Percentiles rank a stretch among this genome's conserved stretches.
phyloP scores from a whole-genome alignment of 1,140 invertebrate species.

The Oryctes rhinoceros region DNA sequence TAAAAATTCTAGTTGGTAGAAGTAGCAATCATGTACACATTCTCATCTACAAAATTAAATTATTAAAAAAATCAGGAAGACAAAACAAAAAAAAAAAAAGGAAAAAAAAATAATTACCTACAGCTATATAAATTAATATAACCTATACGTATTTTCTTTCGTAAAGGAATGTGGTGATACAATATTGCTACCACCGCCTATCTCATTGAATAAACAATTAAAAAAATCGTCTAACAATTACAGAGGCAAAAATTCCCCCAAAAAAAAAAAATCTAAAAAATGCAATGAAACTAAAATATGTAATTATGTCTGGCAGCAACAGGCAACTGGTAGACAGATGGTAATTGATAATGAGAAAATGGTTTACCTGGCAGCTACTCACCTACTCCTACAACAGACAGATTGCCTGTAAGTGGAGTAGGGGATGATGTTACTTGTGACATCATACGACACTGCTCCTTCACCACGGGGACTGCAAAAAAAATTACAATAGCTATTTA shows the following conservation, averaged over 20 bases:
- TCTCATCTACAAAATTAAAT: conserved; percentile 9
- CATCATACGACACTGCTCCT: conserved; percentile 82
- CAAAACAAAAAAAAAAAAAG: background rate
- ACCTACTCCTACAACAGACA: conserved; percentile 70
- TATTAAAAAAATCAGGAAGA: background rate
- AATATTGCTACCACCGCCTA: conserved; percentile 11
- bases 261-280: conserved; percentile 35
- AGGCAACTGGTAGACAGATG: conserved; percentile 37
- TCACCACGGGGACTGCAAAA: conserved; percentile 85
- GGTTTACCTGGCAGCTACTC: conserved; percentile 70
- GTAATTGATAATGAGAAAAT: conserved; percentile 40
- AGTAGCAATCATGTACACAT: conserved; percentile 20
- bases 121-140: conserved; percentile 4
- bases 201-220: background rate
- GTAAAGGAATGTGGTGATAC: conserved; percentile 7
- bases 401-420: conserved; percentile 73
- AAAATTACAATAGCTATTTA: background rate
- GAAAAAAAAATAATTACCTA: background rate
- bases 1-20: background rate
- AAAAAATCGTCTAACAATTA: background rate
- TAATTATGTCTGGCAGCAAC: conserved; percentile 31
- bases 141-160: conserved; percentile 21
- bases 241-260: conserved; percentile 24
- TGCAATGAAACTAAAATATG: conserved; percentile 33
- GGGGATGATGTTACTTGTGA: conserved; percentile 73